Evolutionary conservation across 2,797 vertebrate species (phyloP), one percentile per base, ranked within the genome.

Genomic region (Sternotherus odoratus): DNA sequence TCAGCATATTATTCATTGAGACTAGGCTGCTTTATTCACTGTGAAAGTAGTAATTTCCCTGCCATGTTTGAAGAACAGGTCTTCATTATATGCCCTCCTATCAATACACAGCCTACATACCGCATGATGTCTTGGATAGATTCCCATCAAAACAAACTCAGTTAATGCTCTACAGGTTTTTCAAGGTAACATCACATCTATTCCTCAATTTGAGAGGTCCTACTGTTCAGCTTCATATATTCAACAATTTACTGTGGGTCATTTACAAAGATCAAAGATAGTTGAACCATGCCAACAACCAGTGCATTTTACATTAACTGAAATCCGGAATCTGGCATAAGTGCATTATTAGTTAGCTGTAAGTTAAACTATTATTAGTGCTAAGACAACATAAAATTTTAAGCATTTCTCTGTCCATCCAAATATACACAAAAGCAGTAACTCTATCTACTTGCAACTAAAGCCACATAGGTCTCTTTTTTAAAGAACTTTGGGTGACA

Each of bases 251-350:
- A 81, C 90, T 91, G 82, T 66, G 54, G 89, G 88, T 86, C 93
- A 95, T 90, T 95, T 95, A 60, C 85, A 91, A 90, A 97, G 91
- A 96, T 85, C 95, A 93, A 94, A 97, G 89, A 57, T 49, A 95
- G 75, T 54, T 80, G 90, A n/a, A 56, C 54, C 79, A 53, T 53
- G 79, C 85, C 92, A 88, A 88, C 56, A 92, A 66, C 49, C 77
- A 50, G 46, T 56, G 33, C 17, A 75, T 84, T 93, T 94, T 91
- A 87, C 60, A 93, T 49, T 85, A 84, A 85, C 74, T 54, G 63
- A 95, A 94, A 53, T 11, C 51, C 74, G 50, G 54, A 75, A 74
- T 82, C 77, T 53, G 83, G 77, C 78, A 46, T 1, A 84, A 89
- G 54, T 79, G 50, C 36, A 36, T 93, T 93, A 81, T 86, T 66